Base-by-base conservation (phyloP, 1,140 invertebrate species). In the Chironomus striatipennis region DNA sequence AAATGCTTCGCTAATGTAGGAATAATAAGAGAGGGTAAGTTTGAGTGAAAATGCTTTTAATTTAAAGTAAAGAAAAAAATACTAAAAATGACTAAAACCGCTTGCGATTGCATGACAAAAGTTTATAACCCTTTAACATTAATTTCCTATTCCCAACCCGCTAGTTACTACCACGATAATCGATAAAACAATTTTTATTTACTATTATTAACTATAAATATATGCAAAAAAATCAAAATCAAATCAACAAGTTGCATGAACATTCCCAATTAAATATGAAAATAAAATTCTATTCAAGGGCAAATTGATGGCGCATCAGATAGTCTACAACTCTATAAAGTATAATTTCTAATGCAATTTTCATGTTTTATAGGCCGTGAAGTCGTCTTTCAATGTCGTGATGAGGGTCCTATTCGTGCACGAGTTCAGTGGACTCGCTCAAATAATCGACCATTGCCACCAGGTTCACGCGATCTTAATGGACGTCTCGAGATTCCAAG, bases 381-480 rank as follows among this genome's bases (percentile, higher is more conserved):
- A 83, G 94, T 95, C 9, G 93, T 95, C 8, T 94, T 96, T 85
- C 91, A 93, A 83, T 96, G 94, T 80, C 89, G 94, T 77, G 95
- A 97, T 81, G 93, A 96, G 84, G 91, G 95, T 74, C 85, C 86
- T 0, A 79, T 88, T 17, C 85, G 94, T 73, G 90, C 91, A 24
- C 86, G 86, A 75, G 93, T 96, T 15, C 85, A 86, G 42, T 96
- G 94, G 94, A 78, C 85, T 0, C 86, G 92, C 75, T 89, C 87
- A 72, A 89, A 90, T 75, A 89, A 89, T 42, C 81, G 85, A 34
- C 86, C 89, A 0, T 79, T 96, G 43, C 94, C 93, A 43, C 81
- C 87, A 0, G 90, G 90, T 20, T 89, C 89, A 17, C 85, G 83
- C 15, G 91, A 94, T 78, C 83, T 83, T 20, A 88, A 89, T 74